Conservation (phyloP, 1,140 invertebrate species). For the Aricia agestis region DNA sequence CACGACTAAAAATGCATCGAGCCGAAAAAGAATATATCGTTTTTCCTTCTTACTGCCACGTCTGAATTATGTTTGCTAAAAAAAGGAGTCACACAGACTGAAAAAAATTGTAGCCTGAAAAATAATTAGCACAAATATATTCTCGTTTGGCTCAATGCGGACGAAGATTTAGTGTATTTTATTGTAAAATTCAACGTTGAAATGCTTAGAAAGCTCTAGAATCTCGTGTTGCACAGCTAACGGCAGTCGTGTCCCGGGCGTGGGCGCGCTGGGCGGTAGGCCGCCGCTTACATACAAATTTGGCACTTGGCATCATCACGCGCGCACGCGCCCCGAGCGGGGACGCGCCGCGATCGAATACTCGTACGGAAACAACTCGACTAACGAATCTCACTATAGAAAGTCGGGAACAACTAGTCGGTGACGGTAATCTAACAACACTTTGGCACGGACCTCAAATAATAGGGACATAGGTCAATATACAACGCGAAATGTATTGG, state of each 20-base stretch:
- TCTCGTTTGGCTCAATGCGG: too few relatives aligned
- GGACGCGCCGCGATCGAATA: slow-evolving; percentile 3
- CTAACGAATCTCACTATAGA: background rate
- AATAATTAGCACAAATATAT: too few relatives aligned
- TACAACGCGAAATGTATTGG: background rate
- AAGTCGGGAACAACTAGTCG: background rate
- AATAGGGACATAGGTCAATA: background rate
- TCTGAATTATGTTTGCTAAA: too few relatives aligned
- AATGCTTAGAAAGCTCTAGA: too few relatives aligned
- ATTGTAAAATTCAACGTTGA: too few relatives aligned
- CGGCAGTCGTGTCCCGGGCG: slow-evolving; percentile 2
- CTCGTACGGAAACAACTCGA: slow-evolving; percentile 7
- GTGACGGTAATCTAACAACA: slow-evolving; percentile 11
- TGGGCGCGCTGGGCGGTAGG: slow-evolving; percentile 4
- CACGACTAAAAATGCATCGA: too few relatives aligned
- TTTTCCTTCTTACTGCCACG: too few relatives aligned
- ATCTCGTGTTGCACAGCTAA: background rate
- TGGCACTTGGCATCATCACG: slow-evolving; percentile 13
- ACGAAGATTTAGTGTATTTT: too few relatives aligned
- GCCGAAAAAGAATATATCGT: too few relatives aligned
- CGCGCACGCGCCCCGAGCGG: background rate
- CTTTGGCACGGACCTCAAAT: background rate
- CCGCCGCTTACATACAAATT: slow-evolving; percentile 14
- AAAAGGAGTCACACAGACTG: too few relatives aligned
- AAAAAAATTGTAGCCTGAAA: too few relatives aligned